Evolutionary conservation across 2,888 invertebrate species (phyloP).

Genomic region (Agrochola circellaris): DNA sequence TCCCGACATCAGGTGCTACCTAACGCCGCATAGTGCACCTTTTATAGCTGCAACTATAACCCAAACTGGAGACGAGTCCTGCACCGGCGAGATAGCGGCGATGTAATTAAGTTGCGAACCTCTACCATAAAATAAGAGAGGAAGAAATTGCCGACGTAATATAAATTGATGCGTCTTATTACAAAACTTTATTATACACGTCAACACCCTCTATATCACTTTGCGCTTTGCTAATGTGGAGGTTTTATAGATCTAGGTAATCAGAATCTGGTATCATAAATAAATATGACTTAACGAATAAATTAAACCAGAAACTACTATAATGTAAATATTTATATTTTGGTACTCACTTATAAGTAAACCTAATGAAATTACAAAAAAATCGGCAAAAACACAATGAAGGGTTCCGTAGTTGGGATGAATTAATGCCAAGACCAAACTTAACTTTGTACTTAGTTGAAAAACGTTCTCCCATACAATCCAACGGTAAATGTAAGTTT

Average conservation of each 20-base stretch:
- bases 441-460: too few species aligned
- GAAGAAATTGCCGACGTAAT: slow-evolving; percentile 40
- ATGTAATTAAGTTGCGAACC: slow-evolving; percentile 63
- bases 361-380: background rate
- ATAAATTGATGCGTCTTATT: slow-evolving; percentile 48
- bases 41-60: slow-evolving; percentile 65
- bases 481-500: too few species aligned
- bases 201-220: slow-evolving; percentile 29
- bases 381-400: too few species aligned
- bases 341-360: background rate
- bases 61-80: slow-evolving; percentile 47
- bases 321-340: slow-evolving; percentile 2
- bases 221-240: slow-evolving; percentile 28
- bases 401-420: too few species aligned
- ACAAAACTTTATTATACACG: slow-evolving; percentile 49
- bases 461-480: too few species aligned
- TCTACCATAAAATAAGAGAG: slow-evolving; percentile 57
- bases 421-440: too few species aligned
- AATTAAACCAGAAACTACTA: slow-evolving; percentile 11
- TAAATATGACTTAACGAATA: slow-evolving; percentile 4
- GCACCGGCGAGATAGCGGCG: slow-evolving; percentile 25
- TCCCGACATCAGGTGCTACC: slow-evolving; percentile 69
- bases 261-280: slow-evolving; percentile 15
- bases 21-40: slow-evolving; percentile 62
- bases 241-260: slow-evolving; percentile 39